Percentiles rank a stretch among this genome's conserved stretches.
phyloP scores from a whole-genome alignment of 1,140 invertebrate species.

The Magallana gigas region DNA sequence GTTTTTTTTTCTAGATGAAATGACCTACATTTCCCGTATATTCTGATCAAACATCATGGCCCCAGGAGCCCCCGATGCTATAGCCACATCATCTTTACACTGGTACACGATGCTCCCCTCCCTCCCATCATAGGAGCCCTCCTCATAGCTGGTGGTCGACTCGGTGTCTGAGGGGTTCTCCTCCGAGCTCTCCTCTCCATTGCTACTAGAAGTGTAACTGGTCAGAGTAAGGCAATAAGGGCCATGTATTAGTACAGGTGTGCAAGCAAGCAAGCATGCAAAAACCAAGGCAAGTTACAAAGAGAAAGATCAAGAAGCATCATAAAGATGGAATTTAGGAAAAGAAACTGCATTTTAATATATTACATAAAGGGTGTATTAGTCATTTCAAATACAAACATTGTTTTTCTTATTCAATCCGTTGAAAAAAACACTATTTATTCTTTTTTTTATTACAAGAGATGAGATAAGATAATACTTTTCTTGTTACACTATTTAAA shows the following conservation, averaged over 20 bases:
- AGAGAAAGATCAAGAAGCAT: neutral
- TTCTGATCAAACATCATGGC: conserved; percentile 81
- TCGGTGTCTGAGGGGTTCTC: conserved; percentile 62
- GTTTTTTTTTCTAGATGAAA: neutral
- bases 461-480: too few species aligned
- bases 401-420: neutral
- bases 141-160: conserved; percentile 76
- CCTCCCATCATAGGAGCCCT: conserved; percentile 79
- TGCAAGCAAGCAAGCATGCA: conserved; percentile 41
- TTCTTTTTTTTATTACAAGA: too few species aligned
- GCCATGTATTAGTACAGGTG: neutral
- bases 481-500: too few species aligned
- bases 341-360: neutral
- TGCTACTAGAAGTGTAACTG: conserved; percentile 59
- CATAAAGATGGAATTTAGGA: neutral
- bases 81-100: conserved; percentile 78
- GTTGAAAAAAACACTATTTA: too few species aligned
- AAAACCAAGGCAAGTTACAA: neutral
- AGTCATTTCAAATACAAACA: neutral
- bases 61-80: conserved; percentile 75
- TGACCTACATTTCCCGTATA: conserved; percentile 76
- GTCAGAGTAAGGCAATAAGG: conserved; percentile 30
- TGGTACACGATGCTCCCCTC: conserved; percentile 77
- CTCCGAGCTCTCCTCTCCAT: conserved; percentile 56
- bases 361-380: neutral